phyloP scores from a whole-genome alignment of 2,797 vertebrate genomes.

The Aulostomus chinensis region DNA sequence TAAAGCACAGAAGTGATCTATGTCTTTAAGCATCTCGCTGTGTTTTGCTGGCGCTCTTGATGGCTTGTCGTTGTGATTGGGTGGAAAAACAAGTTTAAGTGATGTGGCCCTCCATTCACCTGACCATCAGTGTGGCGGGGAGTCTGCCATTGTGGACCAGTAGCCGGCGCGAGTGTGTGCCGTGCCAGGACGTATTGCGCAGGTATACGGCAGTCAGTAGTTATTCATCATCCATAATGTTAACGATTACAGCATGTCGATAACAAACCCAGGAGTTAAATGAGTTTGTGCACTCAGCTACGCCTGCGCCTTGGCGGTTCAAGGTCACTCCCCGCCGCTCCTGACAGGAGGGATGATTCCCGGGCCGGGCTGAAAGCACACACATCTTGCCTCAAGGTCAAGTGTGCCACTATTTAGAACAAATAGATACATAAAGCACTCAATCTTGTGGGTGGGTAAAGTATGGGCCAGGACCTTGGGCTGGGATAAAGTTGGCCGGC shows the following conservation, averaged over 20 bases:
- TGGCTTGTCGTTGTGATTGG: slow-evolving; percentile 52
- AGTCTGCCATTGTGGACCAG: slow-evolving; percentile 4
- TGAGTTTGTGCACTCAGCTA: slow-evolving; percentile 82
- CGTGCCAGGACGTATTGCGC: slow-evolving; percentile 53
- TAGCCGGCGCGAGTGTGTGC: background rate
- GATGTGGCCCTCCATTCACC: slow-evolving; percentile 56
- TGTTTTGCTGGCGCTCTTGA: slow-evolving; percentile 40
- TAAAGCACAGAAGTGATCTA: slow-evolving; percentile 48
- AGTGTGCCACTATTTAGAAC: slow-evolving; percentile 80
- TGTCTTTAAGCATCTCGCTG: slow-evolving; percentile 45
- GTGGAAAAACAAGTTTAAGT: slow-evolving; percentile 63
- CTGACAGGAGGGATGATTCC: slow-evolving; percentile 81
- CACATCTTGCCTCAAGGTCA: slow-evolving; percentile 81
- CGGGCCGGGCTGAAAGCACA: slow-evolving; percentile 60
- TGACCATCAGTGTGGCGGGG: slow-evolving; percentile 40
- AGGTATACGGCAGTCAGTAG: slow-evolving; percentile 71
- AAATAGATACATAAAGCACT: slow-evolving; percentile 82
- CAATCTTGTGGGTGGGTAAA: slow-evolving; percentile 69
- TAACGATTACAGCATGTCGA: slow-evolving; percentile 83
- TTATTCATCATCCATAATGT: slow-evolving; percentile 83
- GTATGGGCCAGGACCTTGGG: slow-evolving; percentile 68
- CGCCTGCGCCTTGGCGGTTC: slow-evolving; percentile 73
- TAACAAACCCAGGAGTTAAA: slow-evolving; percentile 80
- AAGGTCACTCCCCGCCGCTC: slow-evolving; percentile 74
- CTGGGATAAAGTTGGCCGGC: slow-evolving; percentile 63